These are phyloP conservation scores for Liodrosophila aerea DNA, from an alignment of 2,888 invertebrate species.

Conservation along the genomic window DNA sequence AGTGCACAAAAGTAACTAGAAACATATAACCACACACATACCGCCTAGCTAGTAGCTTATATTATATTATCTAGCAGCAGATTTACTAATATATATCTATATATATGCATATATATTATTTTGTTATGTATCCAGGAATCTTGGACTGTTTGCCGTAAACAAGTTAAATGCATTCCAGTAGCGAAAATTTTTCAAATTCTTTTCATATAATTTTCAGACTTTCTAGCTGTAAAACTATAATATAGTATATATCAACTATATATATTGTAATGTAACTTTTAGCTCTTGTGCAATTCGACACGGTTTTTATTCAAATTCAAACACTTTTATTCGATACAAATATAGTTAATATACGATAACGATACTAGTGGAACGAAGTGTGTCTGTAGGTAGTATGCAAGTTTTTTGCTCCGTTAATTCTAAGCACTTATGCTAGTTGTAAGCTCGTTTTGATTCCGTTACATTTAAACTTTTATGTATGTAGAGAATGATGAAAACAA, in stretches of 20 bases:
- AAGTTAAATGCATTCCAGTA: constrained; percentile 66
- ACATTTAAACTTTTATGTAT: constrained; percentile 44
- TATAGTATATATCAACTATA: constrained; percentile 38
- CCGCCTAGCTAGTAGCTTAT: constrained; percentile 1
- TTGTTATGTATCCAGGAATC: constrained; percentile 16
- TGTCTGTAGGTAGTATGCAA: constrained; percentile 60
- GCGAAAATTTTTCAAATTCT: constrained; percentile 55
- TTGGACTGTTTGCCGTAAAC: constrained; percentile 13
- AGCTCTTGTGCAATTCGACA: constrained; percentile 43
- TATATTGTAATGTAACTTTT: constrained; percentile 15
- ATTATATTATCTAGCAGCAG: background rate
- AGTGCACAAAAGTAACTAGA: background rate
- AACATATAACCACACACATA: constrained; percentile 2
- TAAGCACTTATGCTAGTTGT: constrained; percentile 38
- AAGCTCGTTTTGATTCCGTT: constrained; percentile 68
- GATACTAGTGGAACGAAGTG: constrained; percentile 14
- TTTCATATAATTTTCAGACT: constrained; percentile 44
- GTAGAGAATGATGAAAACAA: constrained; percentile 32
- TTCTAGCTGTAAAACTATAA: constrained; percentile 37
- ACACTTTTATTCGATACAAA: constrained; percentile 12
- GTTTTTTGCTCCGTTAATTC: constrained; percentile 57
- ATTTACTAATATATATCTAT: constrained; percentile 11
- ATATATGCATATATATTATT: constrained; percentile 14
- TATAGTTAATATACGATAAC: background rate
- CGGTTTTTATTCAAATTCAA: constrained; percentile 24